Base-by-base conservation (phyloP, 1,140 invertebrate species). In the Paramacrobiotus metropolitanus region DNA sequence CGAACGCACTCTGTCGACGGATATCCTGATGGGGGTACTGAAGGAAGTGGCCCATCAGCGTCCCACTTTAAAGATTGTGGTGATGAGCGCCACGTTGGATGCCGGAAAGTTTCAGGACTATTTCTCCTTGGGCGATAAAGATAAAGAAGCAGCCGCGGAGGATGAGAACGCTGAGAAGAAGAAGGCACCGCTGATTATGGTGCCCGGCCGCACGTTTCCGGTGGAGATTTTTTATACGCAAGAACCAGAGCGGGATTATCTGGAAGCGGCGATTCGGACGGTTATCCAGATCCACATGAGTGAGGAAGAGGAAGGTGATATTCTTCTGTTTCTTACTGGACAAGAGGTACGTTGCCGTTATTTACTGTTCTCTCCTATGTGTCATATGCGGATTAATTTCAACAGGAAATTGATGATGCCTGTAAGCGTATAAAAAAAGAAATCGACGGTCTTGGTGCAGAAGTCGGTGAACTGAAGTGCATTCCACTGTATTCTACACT, bases 1-100 rank as follows among this genome's bases (percentile, higher is more conserved):
- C 72, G 95, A 99, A 78, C 80, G 92, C 67, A 99, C 95, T 0
- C 74, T 99, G 29, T 92, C 94, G 0, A 99, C 95, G 0, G 95
- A 99, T 71, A 93, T 99, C 61, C 75, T 99, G 0, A 98, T 99
- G 94, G 95, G 92, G 62, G 87, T 92, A 18, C 73, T 99, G 2
- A 97, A 98, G 73, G 94, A 99, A 78, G 90, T 98, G 4, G 85
- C 92, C 24, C 89, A 89, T 67, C 89, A 96, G 67, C 75, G 95
- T 59, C 72, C 77, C 3, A 94, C 98, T 75, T 77, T 99, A 18
- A 99, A 99, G 76, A 79, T 99, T 59, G 88, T 99, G 65, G 87
- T 99, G 69, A 99, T 99, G 94, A 95, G 90, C 68, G 95, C 95
- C 20, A 99, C 95, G 0, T 76, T 99, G n/a, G 95, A 99, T 76